Conservation (phyloP, 2,113 vertebrate genomes). For the Mionectes macconnelli region DNA sequence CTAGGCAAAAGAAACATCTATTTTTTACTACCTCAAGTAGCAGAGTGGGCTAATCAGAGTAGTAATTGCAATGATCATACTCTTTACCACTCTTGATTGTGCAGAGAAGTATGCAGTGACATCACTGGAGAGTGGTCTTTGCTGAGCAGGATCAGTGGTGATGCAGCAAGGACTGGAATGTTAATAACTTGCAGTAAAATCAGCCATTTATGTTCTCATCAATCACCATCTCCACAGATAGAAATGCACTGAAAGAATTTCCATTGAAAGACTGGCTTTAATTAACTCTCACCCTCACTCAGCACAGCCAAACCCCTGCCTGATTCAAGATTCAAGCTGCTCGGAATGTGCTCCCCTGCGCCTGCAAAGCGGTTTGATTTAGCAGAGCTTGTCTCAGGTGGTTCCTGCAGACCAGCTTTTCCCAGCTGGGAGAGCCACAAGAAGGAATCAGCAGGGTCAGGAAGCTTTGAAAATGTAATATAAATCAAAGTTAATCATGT, state of each 20-base stretch:
- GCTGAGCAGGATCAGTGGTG: background rate
- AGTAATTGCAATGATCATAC: background rate
- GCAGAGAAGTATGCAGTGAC: background rate
- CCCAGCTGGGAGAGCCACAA: background rate
- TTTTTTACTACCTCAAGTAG: background rate
- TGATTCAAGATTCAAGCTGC: background rate
- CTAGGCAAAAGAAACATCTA: background rate
- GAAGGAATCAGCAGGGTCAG: background rate
- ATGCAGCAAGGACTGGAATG: background rate
- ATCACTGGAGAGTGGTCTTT: background rate
- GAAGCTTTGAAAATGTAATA: conserved; percentile 33
- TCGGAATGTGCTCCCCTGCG: background rate
- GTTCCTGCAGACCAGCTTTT: background rate
- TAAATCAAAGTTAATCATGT: conserved; percentile 18
- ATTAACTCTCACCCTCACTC: background rate
- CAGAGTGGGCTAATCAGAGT: background rate
- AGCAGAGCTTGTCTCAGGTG: background rate
- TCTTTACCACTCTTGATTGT: background rate
- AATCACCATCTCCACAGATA: background rate
- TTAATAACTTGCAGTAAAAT: background rate
- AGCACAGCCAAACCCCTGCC: background rate
- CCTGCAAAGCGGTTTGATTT: background rate
- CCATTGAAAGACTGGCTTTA: background rate
- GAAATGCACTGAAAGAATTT: background rate
- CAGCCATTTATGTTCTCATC: background rate